Conservation (phyloP, 2,797 vertebrate genomes). For the Siniperca undulata region DNA sequence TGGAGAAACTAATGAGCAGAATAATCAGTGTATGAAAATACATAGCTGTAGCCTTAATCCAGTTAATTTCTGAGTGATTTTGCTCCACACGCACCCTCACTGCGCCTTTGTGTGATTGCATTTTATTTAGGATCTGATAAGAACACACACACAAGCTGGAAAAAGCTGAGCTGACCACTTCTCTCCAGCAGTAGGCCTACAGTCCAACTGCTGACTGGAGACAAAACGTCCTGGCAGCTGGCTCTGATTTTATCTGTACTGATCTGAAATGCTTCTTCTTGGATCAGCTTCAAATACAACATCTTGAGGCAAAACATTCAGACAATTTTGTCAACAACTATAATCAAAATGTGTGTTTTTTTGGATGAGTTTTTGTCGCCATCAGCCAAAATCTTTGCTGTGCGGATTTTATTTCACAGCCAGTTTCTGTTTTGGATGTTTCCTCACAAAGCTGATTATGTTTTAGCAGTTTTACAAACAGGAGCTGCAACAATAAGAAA, state of each 20-base stretch:
- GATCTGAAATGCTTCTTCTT: slow-evolving; percentile 61
- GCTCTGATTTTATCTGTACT: slow-evolving; percentile 47
- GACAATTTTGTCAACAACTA: slow-evolving; percentile 43
- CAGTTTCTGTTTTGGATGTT: slow-evolving; percentile 49
- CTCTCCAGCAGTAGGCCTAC: slow-evolving; percentile 20
- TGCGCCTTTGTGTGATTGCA: neutral
- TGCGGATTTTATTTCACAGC: slow-evolving; percentile 45
- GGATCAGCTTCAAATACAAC: slow-evolving; percentile 57
- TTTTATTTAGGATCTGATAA: slow-evolving; percentile 16
- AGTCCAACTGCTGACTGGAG: slow-evolving; percentile 69
- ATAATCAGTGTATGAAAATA: neutral
- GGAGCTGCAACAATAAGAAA: slow-evolving; percentile 11
- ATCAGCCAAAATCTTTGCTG: slow-evolving; percentile 47
- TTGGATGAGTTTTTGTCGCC: slow-evolving; percentile 13
- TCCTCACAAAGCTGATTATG: slow-evolving; percentile 56
- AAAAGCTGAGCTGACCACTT: slow-evolving; percentile 71
- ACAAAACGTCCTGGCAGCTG: slow-evolving; percentile 56
- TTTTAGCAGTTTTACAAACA: slow-evolving; percentile 40
- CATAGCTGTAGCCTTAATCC: neutral
- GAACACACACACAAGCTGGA: slow-evolving; percentile 5
- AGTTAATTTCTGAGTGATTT: neutral
- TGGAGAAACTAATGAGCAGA: neutral
- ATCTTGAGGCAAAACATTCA: slow-evolving; percentile 37
- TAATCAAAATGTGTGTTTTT: slow-evolving; percentile 46
- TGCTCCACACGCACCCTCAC: neutral